phyloP scores from a whole-genome alignment of 2,113 vertebrate genomes.

The Tupaia chinensis region DNA sequence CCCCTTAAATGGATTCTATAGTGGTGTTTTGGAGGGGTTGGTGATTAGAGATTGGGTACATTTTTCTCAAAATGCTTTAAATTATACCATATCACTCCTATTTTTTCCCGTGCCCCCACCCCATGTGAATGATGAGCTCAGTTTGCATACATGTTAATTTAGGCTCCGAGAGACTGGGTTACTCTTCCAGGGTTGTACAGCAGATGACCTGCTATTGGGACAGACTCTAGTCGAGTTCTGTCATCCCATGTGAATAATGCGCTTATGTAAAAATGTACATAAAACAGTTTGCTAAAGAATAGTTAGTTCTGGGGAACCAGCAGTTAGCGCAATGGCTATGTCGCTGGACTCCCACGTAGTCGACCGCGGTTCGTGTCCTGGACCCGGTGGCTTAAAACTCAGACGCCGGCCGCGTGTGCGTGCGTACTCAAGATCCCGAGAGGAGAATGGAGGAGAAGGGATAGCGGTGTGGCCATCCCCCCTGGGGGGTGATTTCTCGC shows the following conservation, averaged over 20 bases:
- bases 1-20: background rate
- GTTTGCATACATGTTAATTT: background rate
- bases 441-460: no score
- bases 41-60: background rate
- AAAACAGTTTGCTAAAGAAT: background rate
- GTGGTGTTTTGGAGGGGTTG: background rate
- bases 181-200: background rate
- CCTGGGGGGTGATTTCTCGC: no score
- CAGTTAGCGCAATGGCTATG: no score
- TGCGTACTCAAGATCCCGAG: no score
- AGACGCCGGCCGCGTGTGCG: no score
- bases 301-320: no score
- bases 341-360: no score
- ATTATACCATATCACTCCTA: no score
- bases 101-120: background rate
- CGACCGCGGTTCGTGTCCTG: no score
- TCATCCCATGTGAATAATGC: background rate
- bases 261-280: background rate
- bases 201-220: background rate
- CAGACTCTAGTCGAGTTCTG: background rate
- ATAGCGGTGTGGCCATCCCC: no score
- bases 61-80: background rate
- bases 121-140: background rate
- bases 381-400: no score
- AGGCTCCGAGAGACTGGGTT: background rate